Percentiles rank a stretch among this genome's conserved stretches.
phyloP scores from a whole-genome alignment of 2,888 invertebrate species.

The Dendrolimus pini region DNA sequence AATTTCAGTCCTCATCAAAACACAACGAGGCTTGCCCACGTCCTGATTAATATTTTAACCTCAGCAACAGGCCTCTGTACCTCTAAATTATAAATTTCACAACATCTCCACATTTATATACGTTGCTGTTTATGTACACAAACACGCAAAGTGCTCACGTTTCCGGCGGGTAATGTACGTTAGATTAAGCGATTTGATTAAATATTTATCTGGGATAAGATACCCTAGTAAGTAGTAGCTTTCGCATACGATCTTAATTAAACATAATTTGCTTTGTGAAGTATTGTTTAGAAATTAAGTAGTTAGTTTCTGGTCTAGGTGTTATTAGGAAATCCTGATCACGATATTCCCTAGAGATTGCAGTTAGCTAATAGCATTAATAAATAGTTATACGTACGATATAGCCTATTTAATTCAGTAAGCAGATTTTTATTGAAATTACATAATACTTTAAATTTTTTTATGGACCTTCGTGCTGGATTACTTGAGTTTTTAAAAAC shows the following conservation, averaged over 20 bases:
- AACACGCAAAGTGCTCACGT: constrained; percentile 5
- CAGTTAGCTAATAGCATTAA: too few relatives aligned
- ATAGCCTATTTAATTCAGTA: too few relatives aligned
- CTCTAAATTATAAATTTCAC: constrained; percentile 6
- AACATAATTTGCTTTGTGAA: background rate
- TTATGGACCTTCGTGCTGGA: too few relatives aligned
- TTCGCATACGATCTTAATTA: constrained; percentile 3
- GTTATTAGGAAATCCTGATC: background rate
- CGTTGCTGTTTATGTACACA: background rate
- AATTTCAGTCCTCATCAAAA: constrained; percentile 34
- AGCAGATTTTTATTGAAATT: too few relatives aligned
- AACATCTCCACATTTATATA: background rate
- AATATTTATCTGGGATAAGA: background rate
- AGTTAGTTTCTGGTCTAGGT: background rate
- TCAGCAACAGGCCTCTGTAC: constrained; percentile 17
- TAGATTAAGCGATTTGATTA: background rate
- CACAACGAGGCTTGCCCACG: constrained; percentile 19
- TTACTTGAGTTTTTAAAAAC: too few relatives aligned
- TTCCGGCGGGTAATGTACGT: background rate
- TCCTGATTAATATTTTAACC: constrained; percentile 33
- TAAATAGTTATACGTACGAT: too few relatives aligned
- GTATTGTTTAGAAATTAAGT: background rate
- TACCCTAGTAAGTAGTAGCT: background rate
- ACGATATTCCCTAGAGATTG: background rate
- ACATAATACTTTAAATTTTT: too few relatives aligned